A percentile compares a stretch with the other conserved stretches of the same genome.
phyloP scores from a whole-genome alignment of 2,113 vertebrate species.

The Rissa tridactyla region DNA sequence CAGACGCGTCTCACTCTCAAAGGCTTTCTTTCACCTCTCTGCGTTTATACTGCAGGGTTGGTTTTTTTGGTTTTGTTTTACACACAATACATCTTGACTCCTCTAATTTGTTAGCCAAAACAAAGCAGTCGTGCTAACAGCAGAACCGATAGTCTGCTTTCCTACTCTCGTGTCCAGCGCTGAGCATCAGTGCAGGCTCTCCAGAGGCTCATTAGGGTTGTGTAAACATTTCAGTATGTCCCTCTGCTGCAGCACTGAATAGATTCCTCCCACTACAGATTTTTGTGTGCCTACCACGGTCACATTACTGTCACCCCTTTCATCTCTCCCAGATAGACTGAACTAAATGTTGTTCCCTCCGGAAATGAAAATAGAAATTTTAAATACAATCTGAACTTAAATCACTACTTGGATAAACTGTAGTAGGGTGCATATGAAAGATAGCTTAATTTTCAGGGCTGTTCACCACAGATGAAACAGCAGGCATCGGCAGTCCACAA shows the following conservation, averaged over 20 bases:
- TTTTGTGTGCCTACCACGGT: not conserved
- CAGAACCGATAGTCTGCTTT: not conserved
- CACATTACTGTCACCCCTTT: not conserved
- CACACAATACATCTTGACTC: not conserved
- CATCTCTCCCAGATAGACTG: not conserved
- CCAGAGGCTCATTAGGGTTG: not conserved
- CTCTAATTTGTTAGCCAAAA: not conserved
- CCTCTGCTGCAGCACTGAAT: not conserved
- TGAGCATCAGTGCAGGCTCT: not conserved
- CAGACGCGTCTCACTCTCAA: not conserved
- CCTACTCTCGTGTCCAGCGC: not conserved
- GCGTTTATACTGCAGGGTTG: not conserved
- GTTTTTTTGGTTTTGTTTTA: not conserved
- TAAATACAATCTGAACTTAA: not conserved
- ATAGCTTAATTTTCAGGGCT: not conserved
- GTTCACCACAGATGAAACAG: not conserved
- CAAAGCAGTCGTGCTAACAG: not conserved
- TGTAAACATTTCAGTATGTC: not conserved
- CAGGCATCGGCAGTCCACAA: not conserved
- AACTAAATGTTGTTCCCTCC: not conserved
- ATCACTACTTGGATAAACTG: not conserved
- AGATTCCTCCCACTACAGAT: not conserved
- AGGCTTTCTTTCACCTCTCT: not conserved
- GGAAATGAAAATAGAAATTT: not conserved
- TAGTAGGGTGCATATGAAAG: not conserved